phyloP scores from a whole-genome alignment of 2,113 vertebrate species.

The Tachysurus fulvidraco region DNA sequence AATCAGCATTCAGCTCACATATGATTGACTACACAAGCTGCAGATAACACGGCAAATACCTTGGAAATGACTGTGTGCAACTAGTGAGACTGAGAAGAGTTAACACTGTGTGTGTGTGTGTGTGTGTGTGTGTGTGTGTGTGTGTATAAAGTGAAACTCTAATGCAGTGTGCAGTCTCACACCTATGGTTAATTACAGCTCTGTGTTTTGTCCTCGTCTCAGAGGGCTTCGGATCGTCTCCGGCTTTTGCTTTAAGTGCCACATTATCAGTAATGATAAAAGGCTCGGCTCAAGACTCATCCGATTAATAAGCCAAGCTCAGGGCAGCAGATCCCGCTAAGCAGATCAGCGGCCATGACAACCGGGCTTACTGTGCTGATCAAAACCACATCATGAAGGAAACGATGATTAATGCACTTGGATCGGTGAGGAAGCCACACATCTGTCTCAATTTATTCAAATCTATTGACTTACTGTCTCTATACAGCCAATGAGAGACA shows the following conservation, averaged over 20 bases:
- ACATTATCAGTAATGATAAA: not conserved
- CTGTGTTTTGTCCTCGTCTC: not conserved
- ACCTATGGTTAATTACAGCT: not conserved
- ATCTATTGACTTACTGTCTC: not conserved
- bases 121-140: not conserved
- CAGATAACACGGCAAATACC: not conserved
- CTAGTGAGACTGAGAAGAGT: not conserved
- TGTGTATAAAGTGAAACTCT: not conserved
- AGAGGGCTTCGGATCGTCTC: not conserved
- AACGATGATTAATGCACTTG: conserved; percentile 38
- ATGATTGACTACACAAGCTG: not conserved
- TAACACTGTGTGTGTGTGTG: not conserved
- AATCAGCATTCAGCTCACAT: not conserved
- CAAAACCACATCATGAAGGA: conserved; percentile 38
- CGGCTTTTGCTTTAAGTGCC: conserved; percentile 2
- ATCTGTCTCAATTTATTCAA: not conserved
- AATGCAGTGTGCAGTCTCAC: not conserved
- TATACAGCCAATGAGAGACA: not conserved
- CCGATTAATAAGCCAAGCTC: conserved; percentile 62
- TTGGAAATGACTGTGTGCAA: not conserved
- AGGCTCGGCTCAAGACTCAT: conserved; percentile 57
- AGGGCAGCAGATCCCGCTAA: conserved; percentile 51
- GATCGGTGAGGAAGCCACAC: conserved; percentile 2
- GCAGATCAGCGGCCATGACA: conserved; percentile 61
- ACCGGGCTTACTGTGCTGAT: conserved; percentile 40